Percentiles rank a stretch among this genome's conserved stretches.
Evolutionary conservation across 64 coral and sea anemone genomes (phyloP).

Genomic region (Pachyseris speciosa): DNA sequence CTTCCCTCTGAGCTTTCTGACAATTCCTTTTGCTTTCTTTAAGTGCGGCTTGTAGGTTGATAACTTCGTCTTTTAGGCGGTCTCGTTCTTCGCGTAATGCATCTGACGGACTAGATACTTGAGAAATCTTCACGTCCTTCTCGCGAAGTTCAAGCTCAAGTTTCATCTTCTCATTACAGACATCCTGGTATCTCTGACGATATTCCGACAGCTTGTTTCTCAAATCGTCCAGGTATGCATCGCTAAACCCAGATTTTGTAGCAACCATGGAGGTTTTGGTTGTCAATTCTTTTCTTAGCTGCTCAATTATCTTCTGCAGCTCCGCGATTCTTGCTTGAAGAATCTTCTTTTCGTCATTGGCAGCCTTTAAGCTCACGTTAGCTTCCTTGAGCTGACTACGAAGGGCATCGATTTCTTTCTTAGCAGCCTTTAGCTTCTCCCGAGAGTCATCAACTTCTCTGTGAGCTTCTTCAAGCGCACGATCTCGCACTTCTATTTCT

Average conservation of each 20-base stretch:
- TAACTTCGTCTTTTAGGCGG: constrained; percentile 81
- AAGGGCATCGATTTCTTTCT: constrained; percentile 68
- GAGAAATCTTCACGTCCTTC: constrained; percentile 68
- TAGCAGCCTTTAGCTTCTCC: constrained; percentile 49
- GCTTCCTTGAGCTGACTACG: constrained; percentile 69
- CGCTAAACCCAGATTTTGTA: neutral
- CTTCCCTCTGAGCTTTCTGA: constrained; percentile 81
- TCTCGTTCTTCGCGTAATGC: constrained; percentile 79
- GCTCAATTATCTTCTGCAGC: constrained; percentile 75
- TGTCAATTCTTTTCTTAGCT: constrained; percentile 36
- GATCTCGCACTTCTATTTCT: constrained; percentile 34
- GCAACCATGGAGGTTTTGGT: neutral
- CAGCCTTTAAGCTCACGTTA: constrained; percentile 73
- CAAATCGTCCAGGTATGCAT: constrained; percentile 67
- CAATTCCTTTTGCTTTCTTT: constrained; percentile 68
- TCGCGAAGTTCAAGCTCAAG: constrained; percentile 77
- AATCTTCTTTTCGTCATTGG: constrained; percentile 58
- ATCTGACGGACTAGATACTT: constrained; percentile 62
- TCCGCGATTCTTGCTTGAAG: constrained; percentile 45
- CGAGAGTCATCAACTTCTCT: constrained; percentile 47
- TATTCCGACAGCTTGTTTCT: constrained; percentile 75
- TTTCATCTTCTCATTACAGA: constrained; percentile 65
- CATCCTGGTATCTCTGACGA: constrained; percentile 68
- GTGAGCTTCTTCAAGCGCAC: constrained; percentile 45
- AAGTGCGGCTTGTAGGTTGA: constrained; percentile 45